Evolutionary conservation across 2,113 vertebrate genomes (phyloP), one percentile per base, ranked within the genome.

Genomic region (Perognathus longimembris): DNA sequence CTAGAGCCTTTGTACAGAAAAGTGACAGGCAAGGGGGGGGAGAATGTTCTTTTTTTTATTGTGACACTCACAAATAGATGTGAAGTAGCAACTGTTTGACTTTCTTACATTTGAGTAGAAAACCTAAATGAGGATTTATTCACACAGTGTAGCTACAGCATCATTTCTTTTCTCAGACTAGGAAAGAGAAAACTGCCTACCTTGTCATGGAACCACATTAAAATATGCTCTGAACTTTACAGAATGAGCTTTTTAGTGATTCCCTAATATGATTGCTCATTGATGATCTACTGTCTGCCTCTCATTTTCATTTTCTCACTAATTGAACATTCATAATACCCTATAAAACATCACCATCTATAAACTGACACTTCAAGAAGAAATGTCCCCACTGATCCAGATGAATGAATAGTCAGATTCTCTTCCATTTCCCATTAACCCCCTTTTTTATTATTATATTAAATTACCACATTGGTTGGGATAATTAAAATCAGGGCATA

Each of bases 401-500:
- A 89, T 64, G 83, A 90, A 92, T 63, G 26, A 93, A 93, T 69
- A 93, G 88, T 87, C 75, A 89, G 30, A 70, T 93, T 92, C 76
- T 78, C 73, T 90, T 85, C 91, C 76, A 90, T 89, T 95, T 95
- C 95, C 95, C 91, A 89, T 96, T 96, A 94, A 76, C 83, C 84
- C 69, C 38, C 50, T 76, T 94, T 97, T 89, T 96, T 94, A 94
- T 98, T 92, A 97, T 97, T 97, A 97, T 97, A 97, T 97, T 97
- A 98, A 98, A 97, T 97, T 97, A 97, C 96, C 94, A 96, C 97
- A 95, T 67, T 97, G 90, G 81, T 97, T 94, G 95, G 93, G 97
- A 96, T 97, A 97, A 97, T 98, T 98, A 97, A 97, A 94, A 98
- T 95, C 96, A 96, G 95, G 94, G 88, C 94, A 89, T 92, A 96